Evolutionary conservation across 2,113 vertebrate species (phyloP).

Genomic region (Pristiophorus japonicus): DNA sequence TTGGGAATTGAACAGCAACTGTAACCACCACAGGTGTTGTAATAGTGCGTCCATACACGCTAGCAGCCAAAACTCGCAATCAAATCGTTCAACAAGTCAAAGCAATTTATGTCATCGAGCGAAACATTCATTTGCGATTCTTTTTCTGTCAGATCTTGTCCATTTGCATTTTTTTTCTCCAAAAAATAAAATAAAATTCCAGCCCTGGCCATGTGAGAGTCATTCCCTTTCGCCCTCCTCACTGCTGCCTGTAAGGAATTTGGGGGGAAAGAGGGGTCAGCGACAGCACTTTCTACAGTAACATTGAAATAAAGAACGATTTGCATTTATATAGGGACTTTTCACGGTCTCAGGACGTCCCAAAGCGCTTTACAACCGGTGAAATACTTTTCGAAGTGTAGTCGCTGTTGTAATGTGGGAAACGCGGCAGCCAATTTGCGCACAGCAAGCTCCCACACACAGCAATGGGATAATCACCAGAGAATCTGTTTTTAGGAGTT

Average conservation of each 20-base stretch:
- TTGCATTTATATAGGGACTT: too few relatives aligned
- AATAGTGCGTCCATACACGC: not conserved
- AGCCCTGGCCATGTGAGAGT: constrained; percentile 37
- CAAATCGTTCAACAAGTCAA: constrained; percentile 13
- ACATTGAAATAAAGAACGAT: not conserved
- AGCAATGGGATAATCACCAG: not conserved
- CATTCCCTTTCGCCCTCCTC: constrained; percentile 67
- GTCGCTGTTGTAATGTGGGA: not conserved
- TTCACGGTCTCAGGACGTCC: not conserved
- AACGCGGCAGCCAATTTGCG: not conserved
- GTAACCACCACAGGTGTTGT: not conserved
- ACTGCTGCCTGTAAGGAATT: constrained; percentile 59
- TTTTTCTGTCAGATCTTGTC: constrained; percentile 24
- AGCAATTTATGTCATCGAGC: not conserved
- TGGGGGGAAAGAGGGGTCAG: not conserved
- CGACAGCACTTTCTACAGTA: not conserved
- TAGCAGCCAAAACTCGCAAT: constrained; percentile 7
- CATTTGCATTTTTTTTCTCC: not conserved
- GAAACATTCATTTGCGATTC: constrained; percentile 14
- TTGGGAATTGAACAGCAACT: not conserved
- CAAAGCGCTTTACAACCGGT: not conserved
- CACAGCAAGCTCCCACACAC: not conserved
- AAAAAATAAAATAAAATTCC: not conserved
- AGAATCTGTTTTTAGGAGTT: not conserved
- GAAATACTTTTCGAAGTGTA: not conserved